A percentile compares a stretch with the other conserved stretches of the same genome.
These are phyloP conservation scores for Apodemia mormo DNA, from an alignment of 2,888 invertebrate genomes.

Conservation along the genomic window DNA sequence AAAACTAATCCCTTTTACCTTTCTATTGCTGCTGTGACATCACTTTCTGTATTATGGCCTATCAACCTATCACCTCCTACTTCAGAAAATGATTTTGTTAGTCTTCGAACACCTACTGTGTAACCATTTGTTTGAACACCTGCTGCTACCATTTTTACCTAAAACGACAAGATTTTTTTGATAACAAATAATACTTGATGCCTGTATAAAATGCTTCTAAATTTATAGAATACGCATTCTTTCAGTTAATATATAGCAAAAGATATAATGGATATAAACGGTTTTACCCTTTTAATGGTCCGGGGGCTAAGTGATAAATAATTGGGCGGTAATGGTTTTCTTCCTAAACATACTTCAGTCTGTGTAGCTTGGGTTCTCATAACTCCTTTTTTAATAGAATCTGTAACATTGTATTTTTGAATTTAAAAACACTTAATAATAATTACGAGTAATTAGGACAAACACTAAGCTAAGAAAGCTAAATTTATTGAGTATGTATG, in stretches of 20 bases:
- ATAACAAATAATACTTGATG: too few relatives aligned
- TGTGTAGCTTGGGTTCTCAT: slow-evolving; percentile 97
- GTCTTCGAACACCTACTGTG: slow-evolving; percentile 82
- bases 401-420: slow-evolving; percentile 63
- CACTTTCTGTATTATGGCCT: slow-evolving; percentile 57
- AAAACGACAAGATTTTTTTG: slow-evolving; percentile 22
- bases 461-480: too few relatives aligned
- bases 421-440: neutral
- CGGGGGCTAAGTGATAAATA: slow-evolving; percentile 89
- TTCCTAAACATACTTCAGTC: slow-evolving; percentile 88
- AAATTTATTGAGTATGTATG: too few relatives aligned
- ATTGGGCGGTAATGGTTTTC: slow-evolving; percentile 86
- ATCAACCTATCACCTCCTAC: slow-evolving; percentile 76
- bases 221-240: neutral
- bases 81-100: slow-evolving; percentile 93
- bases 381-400: slow-evolving; percentile 90
- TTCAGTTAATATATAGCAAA: neutral
- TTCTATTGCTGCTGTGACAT: slow-evolving; percentile 59
- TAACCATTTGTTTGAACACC: slow-evolving; percentile 94
- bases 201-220: neutral
- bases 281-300: slow-evolving; percentile 88
- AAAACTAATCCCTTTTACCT: slow-evolving; percentile 46
- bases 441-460: too few relatives aligned
- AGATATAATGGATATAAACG: neutral
- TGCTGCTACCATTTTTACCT: slow-evolving; percentile 94